phyloP scores from a whole-genome alignment of 1,140 invertebrate genomes.

The Zaprionus ornatus region DNA sequence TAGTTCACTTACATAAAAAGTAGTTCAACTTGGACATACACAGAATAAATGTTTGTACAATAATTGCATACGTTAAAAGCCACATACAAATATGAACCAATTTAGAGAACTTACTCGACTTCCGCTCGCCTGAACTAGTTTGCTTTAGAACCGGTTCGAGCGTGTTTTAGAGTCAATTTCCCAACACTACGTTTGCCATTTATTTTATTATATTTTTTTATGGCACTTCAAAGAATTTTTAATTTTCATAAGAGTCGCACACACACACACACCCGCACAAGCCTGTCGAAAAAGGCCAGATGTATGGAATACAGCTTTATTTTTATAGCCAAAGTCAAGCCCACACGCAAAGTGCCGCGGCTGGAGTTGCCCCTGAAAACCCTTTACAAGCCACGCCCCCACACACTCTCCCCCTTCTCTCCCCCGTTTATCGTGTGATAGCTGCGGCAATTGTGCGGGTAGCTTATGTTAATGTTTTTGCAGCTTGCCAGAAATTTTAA shows the following conservation, averaged over 20 bases:
- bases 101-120: background rate
- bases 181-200: conserved; percentile 19
- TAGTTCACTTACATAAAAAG: no score
- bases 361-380: conserved; percentile 15
- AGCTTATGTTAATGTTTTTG: conserved; percentile 64
- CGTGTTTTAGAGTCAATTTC: conserved; percentile 29
- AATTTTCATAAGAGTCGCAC: conserved; percentile 67
- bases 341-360: conserved; percentile 36
- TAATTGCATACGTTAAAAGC: background rate
- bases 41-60: no score
- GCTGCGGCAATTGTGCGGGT: conserved; percentile 2
- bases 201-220: conserved; percentile 57
- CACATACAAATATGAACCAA: background rate
- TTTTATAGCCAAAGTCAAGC: conserved; percentile 59
- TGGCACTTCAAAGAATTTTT: conserved; percentile 63
- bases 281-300: conserved; percentile 19
- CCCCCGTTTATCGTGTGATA: no score
- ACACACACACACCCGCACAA: conserved; percentile 1
- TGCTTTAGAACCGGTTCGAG: background rate
- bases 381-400: conserved; percentile 9
- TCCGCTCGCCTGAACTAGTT: background rate
- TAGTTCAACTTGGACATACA: no score
- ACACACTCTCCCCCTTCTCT: background rate
- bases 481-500: conserved; percentile 60
- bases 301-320: conserved; percentile 65